Evolutionary conservation across 2,888 invertebrate genomes (phyloP).

Genomic region (Idaea straminata): DNA sequence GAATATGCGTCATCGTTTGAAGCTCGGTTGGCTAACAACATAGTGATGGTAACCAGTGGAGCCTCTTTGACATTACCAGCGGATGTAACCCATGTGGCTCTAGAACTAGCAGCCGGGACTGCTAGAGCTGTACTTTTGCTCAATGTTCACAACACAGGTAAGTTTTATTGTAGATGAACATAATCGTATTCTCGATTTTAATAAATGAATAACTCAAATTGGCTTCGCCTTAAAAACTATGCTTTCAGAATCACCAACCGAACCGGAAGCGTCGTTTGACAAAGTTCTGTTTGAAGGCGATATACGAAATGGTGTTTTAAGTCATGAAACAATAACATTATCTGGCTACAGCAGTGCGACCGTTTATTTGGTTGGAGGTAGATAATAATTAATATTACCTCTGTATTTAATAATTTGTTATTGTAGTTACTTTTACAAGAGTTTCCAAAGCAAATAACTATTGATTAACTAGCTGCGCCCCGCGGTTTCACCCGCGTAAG

Average conservation of each 20-base stretch:
- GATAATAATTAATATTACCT: not conserved
- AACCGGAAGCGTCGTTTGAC: not conserved
- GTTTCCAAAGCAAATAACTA: not conserved
- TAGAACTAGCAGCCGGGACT: constrained; percentile 48
- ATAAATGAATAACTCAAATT: no score
- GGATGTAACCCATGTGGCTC: constrained; percentile 36
- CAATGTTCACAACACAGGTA: constrained; percentile 28
- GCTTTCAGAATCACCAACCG: not conserved
- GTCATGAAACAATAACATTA: not conserved
- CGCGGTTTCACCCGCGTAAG: no score
- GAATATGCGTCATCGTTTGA: constrained; percentile 21
- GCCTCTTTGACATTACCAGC: constrained; percentile 36
- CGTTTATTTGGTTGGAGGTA: not conserved
- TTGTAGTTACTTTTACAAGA: no score
- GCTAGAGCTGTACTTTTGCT: constrained; percentile 50
- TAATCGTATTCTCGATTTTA: no score
- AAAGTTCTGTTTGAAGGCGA: not conserved
- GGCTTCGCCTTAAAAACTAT: not conserved
- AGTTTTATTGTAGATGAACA: not conserved
- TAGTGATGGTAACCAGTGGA: constrained; percentile 37
- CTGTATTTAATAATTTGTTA: no score
- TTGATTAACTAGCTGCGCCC: no score
- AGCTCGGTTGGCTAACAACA: constrained; percentile 27
- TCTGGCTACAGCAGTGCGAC: not conserved
- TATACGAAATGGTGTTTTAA: not conserved